Evolutionary conservation across 2,888 invertebrate species (phyloP).

Genomic region (Camptogramma bilineatum): DNA sequence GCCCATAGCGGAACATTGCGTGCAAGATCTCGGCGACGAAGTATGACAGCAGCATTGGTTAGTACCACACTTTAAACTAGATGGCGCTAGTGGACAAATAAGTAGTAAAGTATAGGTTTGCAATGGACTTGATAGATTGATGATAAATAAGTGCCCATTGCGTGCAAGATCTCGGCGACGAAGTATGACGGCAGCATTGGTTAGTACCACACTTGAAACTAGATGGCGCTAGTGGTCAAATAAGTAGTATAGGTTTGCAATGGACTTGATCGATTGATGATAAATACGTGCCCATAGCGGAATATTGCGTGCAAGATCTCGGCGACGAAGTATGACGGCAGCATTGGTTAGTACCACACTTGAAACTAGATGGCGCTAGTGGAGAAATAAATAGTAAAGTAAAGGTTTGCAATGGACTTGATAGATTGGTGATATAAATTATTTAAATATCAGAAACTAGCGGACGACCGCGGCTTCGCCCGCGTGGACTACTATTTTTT

Average conservation of each 20-base stretch:
- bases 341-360: slow-evolving; percentile 22
- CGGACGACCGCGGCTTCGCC: no score
- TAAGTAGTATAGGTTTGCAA: no score
- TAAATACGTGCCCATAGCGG: slow-evolving; percentile 96
- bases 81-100: neutral
- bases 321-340: slow-evolving; percentile 87
- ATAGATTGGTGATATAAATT: no score
- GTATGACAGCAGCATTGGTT: slow-evolving; percentile 62
- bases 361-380: slow-evolving; percentile 4
- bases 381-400: no score
- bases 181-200: slow-evolving; percentile 73
- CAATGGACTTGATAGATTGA: no score
- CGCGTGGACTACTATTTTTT: no score
- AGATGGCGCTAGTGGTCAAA: slow-evolving; percentile 5
- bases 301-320: slow-evolving; percentile 93
- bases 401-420: no score
- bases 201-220: slow-evolving; percentile 8
- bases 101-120: slow-evolving; percentile 61
- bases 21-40: slow-evolving; percentile 91
- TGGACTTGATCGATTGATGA: no score
- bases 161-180: slow-evolving; percentile 91
- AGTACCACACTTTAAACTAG: slow-evolving; percentile 13
- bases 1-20: slow-evolving; percentile 95
- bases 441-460: no score
- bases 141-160: slow-evolving; percentile 96